Evolutionary conservation across 2,797 vertebrate species (phyloP).

Genomic region (Acrossocheilus wenchowensis): DNA sequence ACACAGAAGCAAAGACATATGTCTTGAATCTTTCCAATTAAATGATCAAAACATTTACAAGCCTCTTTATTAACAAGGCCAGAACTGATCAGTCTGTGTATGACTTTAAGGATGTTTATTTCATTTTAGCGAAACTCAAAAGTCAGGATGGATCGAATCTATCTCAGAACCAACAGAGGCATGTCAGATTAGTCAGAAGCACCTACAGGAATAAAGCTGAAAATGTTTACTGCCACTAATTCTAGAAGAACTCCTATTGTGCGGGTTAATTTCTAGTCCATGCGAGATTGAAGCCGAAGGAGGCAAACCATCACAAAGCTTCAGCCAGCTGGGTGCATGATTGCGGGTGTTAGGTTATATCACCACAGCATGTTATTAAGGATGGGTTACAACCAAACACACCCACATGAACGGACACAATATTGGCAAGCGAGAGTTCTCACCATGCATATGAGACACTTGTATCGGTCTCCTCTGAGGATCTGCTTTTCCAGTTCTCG

Average conservation of each 20-base stretch:
- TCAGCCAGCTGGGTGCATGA: slow-evolving; percentile 29
- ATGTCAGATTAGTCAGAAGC: neutral
- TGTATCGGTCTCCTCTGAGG: slow-evolving; percentile 97
- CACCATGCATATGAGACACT: slow-evolving; percentile 99
- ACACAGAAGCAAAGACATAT: neutral
- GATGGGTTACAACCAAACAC: slow-evolving; percentile 9
- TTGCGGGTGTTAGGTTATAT: slow-evolving; percentile 35
- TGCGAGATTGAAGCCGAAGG: slow-evolving; percentile 33
- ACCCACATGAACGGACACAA: neutral
- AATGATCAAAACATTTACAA: slow-evolving; percentile 35
- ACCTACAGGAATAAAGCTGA: neutral
- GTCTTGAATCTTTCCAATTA: slow-evolving; percentile 4
- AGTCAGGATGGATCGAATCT: neutral
- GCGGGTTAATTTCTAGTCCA: slow-evolving; percentile 11
- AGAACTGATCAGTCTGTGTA: neutral
- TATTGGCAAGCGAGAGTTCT: slow-evolving; percentile 64
- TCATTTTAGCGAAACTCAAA: slow-evolving; percentile 1
- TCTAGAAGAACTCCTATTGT: neutral
- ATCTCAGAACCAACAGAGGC: neutral
- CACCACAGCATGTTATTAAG: slow-evolving; percentile 32
- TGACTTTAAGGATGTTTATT: neutral
- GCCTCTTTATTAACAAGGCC: slow-evolving; percentile 14
- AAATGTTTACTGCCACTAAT: neutral
- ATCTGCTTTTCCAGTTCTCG: slow-evolving; percentile 98
- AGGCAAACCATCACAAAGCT: slow-evolving; percentile 46